A percentile compares a stretch with the other conserved stretches of the same genome.
Conservation (phyloP, 1,140 invertebrate genomes). For the Drosophila ohnishii region DNA sequence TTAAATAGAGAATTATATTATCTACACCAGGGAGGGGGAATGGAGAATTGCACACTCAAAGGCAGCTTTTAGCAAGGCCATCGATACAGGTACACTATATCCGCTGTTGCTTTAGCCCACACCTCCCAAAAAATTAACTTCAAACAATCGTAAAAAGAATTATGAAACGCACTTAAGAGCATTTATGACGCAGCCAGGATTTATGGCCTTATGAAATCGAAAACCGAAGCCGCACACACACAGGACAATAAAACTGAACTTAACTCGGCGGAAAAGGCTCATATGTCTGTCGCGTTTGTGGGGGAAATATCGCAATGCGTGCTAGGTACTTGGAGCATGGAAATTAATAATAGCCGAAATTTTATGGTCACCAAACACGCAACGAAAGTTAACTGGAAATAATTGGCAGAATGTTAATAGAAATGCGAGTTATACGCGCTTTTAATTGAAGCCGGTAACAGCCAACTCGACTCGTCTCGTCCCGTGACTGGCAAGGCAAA, state of each 20-base stretch:
- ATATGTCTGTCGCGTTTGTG: slow-evolving; percentile 25
- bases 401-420: slow-evolving; percentile 61
- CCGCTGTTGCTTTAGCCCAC: not conserved
- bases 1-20: slow-evolving; percentile 65
- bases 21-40: not conserved
- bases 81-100: too few species aligned
- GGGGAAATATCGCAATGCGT: slow-evolving; percentile 55
- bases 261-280: slow-evolving; percentile 25
- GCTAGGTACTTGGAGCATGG: slow-evolving; percentile 64
- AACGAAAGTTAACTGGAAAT: slow-evolving; percentile 62
- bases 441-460: slow-evolving; percentile 62
- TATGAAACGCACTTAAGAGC: slow-evolving; percentile 61
- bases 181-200: slow-evolving; percentile 39
- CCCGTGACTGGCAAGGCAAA: slow-evolving; percentile 32
- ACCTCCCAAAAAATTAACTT: slow-evolving; percentile 44
- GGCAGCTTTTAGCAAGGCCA: slow-evolving; percentile 10
- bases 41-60: slow-evolving; percentile 10
- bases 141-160: slow-evolving; percentile 55
- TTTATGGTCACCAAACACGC: slow-evolving; percentile 63
- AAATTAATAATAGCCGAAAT: slow-evolving; percentile 41
- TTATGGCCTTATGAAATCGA: slow-evolving; percentile 49
- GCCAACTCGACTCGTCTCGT: slow-evolving; percentile 1
- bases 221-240: slow-evolving; percentile 36
- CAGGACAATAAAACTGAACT: slow-evolving; percentile 13
- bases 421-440: slow-evolving; percentile 65